Conservation (phyloP, 2,113 vertebrate genomes). For the Rhineura floridana region DNA sequence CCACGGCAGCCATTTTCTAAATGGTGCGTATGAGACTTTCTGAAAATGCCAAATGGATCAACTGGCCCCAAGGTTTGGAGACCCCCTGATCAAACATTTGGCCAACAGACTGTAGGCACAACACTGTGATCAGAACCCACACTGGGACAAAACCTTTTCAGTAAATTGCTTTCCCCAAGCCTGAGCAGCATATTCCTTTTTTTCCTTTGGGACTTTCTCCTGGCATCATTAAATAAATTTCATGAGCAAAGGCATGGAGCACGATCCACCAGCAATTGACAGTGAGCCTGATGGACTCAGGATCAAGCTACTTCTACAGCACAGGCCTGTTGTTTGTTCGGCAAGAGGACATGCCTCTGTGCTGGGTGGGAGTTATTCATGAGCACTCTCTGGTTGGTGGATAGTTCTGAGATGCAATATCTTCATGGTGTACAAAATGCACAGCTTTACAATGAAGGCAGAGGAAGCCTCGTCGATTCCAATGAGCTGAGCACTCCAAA, state of each 20-base stretch:
- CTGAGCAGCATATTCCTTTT: not conserved
- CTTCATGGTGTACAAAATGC: not conserved
- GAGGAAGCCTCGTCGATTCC: not conserved
- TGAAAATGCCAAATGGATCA: too few species aligned
- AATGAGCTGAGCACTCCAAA: not conserved
- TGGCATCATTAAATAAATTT: not conserved
- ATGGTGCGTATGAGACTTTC: too few species aligned
- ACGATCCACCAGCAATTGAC: not conserved
- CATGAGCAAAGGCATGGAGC: not conserved
- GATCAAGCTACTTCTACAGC: not conserved
- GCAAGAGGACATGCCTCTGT: not conserved
- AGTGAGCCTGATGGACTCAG: not conserved
- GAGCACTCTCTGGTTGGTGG: not conserved
- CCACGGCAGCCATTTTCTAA: too few species aligned
- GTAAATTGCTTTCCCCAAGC: not conserved
- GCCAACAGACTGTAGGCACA: not conserved
- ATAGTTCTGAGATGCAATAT: not conserved
- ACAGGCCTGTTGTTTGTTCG: not conserved
- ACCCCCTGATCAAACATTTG: too few species aligned
- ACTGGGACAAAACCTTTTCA: not conserved
- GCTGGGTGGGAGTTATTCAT: not conserved
- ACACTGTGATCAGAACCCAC: not conserved
- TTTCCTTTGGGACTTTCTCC: not conserved
- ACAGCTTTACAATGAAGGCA: not conserved
- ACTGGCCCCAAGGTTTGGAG: too few species aligned